Percentiles rank a stretch among this genome's conserved stretches.
Evolutionary conservation across 2,888 invertebrate species (phyloP).

Genomic region (Furcula furcula): DNA sequence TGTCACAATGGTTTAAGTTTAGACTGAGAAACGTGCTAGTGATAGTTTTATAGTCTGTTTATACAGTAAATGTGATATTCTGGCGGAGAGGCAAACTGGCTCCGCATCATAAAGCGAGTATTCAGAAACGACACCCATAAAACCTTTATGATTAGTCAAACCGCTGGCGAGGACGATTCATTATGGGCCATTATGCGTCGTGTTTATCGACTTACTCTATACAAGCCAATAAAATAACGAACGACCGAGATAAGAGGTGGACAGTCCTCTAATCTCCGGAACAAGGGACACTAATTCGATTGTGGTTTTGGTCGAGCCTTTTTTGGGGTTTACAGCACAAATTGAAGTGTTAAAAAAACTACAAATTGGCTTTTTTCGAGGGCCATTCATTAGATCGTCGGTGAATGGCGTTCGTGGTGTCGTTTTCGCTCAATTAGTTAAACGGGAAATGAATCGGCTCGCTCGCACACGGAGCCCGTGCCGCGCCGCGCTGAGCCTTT

Average conservation of each 20-base stretch:
- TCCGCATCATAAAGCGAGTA: conserved; percentile 58
- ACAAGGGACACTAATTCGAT: conserved; percentile 82
- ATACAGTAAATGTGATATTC: conserved; percentile 48
- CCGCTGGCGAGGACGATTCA: conserved; percentile 77
- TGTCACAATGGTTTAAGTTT: too few species aligned
- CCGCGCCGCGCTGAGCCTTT: conserved; percentile 11
- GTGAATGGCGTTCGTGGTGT: conserved; percentile 74
- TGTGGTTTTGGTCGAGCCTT: conserved; percentile 79
- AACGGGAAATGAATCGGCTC: conserved; percentile 65
- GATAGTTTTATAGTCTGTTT: conserved; percentile 48
- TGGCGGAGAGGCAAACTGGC: conserved; percentile 31
- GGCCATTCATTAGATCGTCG: conserved; percentile 76
- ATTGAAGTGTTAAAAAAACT: conserved; percentile 81
- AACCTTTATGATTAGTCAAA: conserved; percentile 80
- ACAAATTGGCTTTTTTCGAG: conserved; percentile 77
- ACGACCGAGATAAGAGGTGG: conserved; percentile 79
- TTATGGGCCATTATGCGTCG: conserved; percentile 79
- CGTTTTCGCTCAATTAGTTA: conserved; percentile 81
- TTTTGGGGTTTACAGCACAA: conserved; percentile 80
- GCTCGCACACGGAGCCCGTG: conserved; percentile 50
- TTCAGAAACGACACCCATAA: conserved; percentile 72
- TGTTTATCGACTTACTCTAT: conserved; percentile 80
- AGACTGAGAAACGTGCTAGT: conserved; percentile 27
- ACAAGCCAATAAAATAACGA: conserved; percentile 82
- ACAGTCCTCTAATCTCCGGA: conserved; percentile 81